Conservation (phyloP, 2,888 invertebrate genomes). For the Oligia latruncula region DNA sequence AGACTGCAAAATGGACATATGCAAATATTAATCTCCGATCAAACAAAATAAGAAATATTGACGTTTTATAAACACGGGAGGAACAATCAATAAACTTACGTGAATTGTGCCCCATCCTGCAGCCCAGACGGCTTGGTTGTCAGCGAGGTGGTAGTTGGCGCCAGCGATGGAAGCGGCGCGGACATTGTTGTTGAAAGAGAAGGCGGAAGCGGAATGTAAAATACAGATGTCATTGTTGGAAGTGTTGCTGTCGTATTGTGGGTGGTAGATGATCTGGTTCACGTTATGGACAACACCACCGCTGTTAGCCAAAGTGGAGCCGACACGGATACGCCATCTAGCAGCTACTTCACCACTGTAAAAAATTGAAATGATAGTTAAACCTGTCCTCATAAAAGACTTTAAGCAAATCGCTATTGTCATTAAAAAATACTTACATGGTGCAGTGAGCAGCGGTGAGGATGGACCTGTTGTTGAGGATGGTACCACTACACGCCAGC, state of each 20-base stretch:
- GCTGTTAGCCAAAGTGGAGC: conserved; percentile 74
- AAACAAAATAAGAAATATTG: neutral
- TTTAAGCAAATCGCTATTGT: too few relatives aligned
- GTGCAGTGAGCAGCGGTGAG: conserved; percentile 67
- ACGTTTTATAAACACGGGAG: too few relatives aligned
- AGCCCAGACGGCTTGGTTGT: conserved; percentile 73
- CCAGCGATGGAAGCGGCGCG: conserved; percentile 68
- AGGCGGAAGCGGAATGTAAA: conserved; percentile 19
- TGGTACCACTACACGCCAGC: conserved; percentile 51
- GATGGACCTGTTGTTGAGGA: conserved; percentile 66
- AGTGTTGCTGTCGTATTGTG: conserved; percentile 69
- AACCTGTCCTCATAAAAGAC: too few relatives aligned
- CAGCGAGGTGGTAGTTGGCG: conserved; percentile 69
- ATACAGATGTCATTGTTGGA: conserved; percentile 32
- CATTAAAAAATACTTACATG: neutral
- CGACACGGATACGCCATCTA: conserved; percentile 74
- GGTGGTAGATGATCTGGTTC: conserved; percentile 69
- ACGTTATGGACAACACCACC: conserved; percentile 72
- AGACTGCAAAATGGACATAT: conserved; percentile 43
- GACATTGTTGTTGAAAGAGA: conserved; percentile 49
- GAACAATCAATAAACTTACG: conserved; percentile 63
- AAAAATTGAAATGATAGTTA: too few relatives aligned
- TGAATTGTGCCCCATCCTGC: conserved; percentile 75
- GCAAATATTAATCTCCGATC: neutral
- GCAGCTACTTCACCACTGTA: neutral